Evolutionary conservation across 2,888 invertebrate species (phyloP).

Genomic region (Rhopalosiphum nymphaeae): DNA sequence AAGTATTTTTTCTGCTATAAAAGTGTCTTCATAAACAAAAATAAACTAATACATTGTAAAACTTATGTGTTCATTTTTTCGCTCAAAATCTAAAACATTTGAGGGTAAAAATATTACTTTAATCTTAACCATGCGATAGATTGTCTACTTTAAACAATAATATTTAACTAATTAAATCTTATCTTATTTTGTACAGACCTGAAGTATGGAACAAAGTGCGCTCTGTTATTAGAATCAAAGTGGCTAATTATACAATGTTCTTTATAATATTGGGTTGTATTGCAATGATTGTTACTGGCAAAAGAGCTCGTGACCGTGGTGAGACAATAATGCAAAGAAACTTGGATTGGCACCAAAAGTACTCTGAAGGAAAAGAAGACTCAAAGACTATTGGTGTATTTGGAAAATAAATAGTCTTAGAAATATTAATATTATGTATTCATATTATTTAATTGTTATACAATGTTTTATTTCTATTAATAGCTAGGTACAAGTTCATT

Average conservation of each 20-base stretch:
- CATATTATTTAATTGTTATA: background rate
- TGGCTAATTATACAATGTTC: slow-evolving; percentile 54
- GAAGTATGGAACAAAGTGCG: slow-evolving; percentile 53
- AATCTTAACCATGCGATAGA: background rate
- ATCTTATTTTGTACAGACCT: slow-evolving; percentile 31
- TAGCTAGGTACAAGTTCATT: background rate
- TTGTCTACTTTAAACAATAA: background rate
- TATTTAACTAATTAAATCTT: background rate
- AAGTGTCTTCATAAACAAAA: background rate
- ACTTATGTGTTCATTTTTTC: background rate
- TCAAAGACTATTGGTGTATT: slow-evolving; percentile 42
- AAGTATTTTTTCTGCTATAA: background rate
- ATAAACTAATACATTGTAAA: background rate
- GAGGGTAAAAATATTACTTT: background rate
- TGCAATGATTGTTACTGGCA: slow-evolving; percentile 22
- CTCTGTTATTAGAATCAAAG: slow-evolving; percentile 51
- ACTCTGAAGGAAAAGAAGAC: slow-evolving; percentile 34
- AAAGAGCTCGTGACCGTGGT: slow-evolving; percentile 44
- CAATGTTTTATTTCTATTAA: background rate
- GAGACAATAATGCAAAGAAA: slow-evolving; percentile 57
- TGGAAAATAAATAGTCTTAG: slow-evolving; percentile 42
- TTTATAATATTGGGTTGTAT: slow-evolving; percentile 39
- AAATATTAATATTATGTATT: background rate
- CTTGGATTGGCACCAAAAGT: slow-evolving; percentile 59
- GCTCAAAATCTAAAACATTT: background rate